A percentile compares a stretch with the other conserved stretches of the same genome.
phyloP scores from a whole-genome alignment of 2,797 vertebrate genomes.

The Clamator glandarius region DNA sequence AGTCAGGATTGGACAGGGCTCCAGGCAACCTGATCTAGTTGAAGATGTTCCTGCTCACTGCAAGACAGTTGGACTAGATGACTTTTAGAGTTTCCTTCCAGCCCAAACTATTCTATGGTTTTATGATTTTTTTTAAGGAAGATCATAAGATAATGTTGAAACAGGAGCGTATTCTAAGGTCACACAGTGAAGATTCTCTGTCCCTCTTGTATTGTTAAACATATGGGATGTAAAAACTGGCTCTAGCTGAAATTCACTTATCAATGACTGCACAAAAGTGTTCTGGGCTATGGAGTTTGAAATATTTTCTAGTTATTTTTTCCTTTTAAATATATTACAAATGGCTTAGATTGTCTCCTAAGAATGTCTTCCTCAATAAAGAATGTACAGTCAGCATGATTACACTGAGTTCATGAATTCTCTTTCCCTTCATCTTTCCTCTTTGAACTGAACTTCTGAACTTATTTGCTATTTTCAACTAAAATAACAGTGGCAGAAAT shows the following conservation, averaged over 20 bases:
- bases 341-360: background rate
- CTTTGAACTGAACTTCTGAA: background rate
- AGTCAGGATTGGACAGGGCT: too few relatives aligned
- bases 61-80: too few relatives aligned
- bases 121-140: background rate
- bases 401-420: background rate
- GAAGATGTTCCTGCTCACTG: too few relatives aligned
- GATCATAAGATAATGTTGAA: background rate
- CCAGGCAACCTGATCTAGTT: too few relatives aligned
- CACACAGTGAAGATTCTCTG: background rate
- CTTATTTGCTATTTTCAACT: background rate
- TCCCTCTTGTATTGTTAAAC: background rate
- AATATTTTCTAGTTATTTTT: background rate
- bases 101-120: too few relatives aligned
- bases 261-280: background rate
- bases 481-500: background rate
- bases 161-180: background rate
- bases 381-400: background rate
- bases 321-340: background rate
- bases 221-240: background rate
- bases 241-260: background rate
- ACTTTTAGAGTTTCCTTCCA: too few relatives aligned
- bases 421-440: background rate
- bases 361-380: background rate
- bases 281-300: background rate